Evolutionary conservation across 2,888 invertebrate genomes (phyloP).

Genomic region (Myopa tessellatipennis): DNA sequence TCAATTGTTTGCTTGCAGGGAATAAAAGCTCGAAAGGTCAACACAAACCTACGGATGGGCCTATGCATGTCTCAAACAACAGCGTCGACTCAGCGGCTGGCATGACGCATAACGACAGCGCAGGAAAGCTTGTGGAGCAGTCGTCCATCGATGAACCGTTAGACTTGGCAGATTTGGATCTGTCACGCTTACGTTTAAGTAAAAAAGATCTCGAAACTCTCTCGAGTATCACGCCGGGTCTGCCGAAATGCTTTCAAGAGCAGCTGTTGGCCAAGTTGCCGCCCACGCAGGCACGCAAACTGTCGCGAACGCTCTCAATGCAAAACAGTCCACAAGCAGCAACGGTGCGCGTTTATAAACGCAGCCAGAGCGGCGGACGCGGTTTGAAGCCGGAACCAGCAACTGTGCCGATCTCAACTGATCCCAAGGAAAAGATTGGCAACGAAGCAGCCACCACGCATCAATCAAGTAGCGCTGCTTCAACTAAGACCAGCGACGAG

Average conservation of each 20-base stretch:
- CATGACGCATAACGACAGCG: background rate
- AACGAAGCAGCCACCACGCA: slow-evolving; percentile 34
- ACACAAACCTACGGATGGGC: slow-evolving; percentile 44
- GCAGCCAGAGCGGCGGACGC: slow-evolving; percentile 69
- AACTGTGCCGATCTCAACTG: slow-evolving; percentile 51
- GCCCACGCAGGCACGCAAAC: slow-evolving; percentile 75
- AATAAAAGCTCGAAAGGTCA: slow-evolving; percentile 46
- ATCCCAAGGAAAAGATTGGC: slow-evolving; percentile 55
- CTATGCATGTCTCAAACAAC: background rate
- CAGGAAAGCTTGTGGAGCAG: slow-evolving; percentile 1
- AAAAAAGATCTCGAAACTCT: slow-evolving; percentile 78
- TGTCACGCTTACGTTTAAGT: slow-evolving; percentile 76
- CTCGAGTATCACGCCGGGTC: slow-evolving; percentile 77
- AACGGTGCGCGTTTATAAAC: slow-evolving; percentile 59
- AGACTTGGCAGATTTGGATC: slow-evolving; percentile 75
- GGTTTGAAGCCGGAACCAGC: slow-evolving; percentile 49
- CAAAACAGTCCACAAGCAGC: slow-evolving; percentile 56
- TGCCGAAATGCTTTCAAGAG: slow-evolving; percentile 78
- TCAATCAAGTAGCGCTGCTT: slow-evolving; percentile 48
- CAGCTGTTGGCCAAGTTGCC: slow-evolving; percentile 78
- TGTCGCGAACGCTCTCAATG: slow-evolving; percentile 74
- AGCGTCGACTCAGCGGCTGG: slow-evolving; percentile 7
- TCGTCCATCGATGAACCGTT: slow-evolving; percentile 58
- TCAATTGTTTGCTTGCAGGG: slow-evolving; percentile 46
- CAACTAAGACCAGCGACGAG: slow-evolving; percentile 49